phyloP scores from a whole-genome alignment of 1,140 invertebrate genomes.

The Zaprionus kolodkinae region DNA sequence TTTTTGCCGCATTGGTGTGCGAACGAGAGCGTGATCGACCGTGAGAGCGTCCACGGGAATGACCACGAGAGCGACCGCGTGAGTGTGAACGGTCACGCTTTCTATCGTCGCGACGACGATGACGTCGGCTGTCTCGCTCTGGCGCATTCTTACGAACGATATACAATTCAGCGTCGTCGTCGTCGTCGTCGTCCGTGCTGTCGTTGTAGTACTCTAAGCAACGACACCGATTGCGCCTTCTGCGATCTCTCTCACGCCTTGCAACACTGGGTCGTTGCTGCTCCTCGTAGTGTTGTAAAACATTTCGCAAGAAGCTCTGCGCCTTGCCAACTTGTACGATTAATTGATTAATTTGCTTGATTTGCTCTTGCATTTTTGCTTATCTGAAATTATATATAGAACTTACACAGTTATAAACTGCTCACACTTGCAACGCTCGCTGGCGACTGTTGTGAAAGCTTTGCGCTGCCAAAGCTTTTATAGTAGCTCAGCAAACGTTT shows the following conservation, averaged over 20 bases:
- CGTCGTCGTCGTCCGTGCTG: background rate
- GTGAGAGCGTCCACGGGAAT: slow-evolving; percentile 38
- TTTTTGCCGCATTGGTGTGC: background rate
- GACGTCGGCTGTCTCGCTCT: slow-evolving; percentile 6
- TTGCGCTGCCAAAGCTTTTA: slow-evolving; percentile 27
- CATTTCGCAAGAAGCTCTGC: slow-evolving; percentile 9
- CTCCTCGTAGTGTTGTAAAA: slow-evolving; percentile 15
- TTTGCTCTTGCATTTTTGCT: background rate
- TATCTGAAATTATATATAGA: background rate
- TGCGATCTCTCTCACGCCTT: background rate
- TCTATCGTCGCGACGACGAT: slow-evolving; percentile 7
- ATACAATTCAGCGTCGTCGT: slow-evolving; percentile 7
- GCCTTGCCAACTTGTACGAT: slow-evolving; percentile 13
- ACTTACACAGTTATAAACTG: slow-evolving; percentile 5
- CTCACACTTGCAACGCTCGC: slow-evolving; percentile 1
- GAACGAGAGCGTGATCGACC: slow-evolving; percentile 42
- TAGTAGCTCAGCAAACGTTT: slow-evolving; percentile 21
- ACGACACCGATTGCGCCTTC: background rate
- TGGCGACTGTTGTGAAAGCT: slow-evolving; percentile 23
- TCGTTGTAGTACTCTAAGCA: background rate
- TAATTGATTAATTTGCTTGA: slow-evolving; percentile 12
- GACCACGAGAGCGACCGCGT: slow-evolving; percentile 36
- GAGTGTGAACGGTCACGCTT: slow-evolving; percentile 34
- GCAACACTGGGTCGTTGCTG: background rate
- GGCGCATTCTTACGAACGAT: background rate